Evolutionary conservation across 2,888 invertebrate genomes (phyloP), one percentile per base, ranked within the genome.

Genomic region (Euzetes globulus): DNA sequence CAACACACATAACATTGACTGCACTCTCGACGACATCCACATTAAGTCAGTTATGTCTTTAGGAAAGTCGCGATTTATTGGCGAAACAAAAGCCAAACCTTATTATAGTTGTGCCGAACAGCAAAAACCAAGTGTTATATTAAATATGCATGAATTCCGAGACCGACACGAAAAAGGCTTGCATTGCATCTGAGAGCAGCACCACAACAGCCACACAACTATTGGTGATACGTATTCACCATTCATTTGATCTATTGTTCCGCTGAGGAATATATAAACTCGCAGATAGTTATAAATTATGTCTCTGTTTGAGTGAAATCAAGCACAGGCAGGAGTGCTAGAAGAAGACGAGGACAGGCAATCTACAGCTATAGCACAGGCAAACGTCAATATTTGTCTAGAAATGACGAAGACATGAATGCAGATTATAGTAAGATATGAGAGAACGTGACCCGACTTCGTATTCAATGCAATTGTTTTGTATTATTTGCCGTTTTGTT

Each of bases 191-290:
- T 13, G 15, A 33, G 17, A 11, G n/a, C 37, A 27, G n/a, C 1
- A 25, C 58, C 37, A 65, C 11, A 13, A 33, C 63, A 65, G n/a
- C n/a, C 25, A 15, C 33, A 60, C 60, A 33, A 65, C 19, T n/a
- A 65, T 37, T 70, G 25, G 70, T 70, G 45, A 41, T 70, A 41
- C 25, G 47, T 70, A 70, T 70, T 70, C 70, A 70, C 70, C n/a
- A 63, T 70, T 45, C 25, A 70, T 25, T 70, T 70, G 70, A 70
- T 70, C 70, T 70, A 70, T 70, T 70, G 70, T 70, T 70, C 70
- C 70, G 47, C 47, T 25, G 70, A 70, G 70, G 47, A 19, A 15
- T 70, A 47, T 70, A 70, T 70, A 70, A 45, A 70, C 25, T 45
- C 25, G 15, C 5, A 70, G 25, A 70, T 70, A 70, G 70, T 47